phyloP scores from a whole-genome alignment of 2,797 vertebrate species.

The Borostomias antarcticus region DNA sequence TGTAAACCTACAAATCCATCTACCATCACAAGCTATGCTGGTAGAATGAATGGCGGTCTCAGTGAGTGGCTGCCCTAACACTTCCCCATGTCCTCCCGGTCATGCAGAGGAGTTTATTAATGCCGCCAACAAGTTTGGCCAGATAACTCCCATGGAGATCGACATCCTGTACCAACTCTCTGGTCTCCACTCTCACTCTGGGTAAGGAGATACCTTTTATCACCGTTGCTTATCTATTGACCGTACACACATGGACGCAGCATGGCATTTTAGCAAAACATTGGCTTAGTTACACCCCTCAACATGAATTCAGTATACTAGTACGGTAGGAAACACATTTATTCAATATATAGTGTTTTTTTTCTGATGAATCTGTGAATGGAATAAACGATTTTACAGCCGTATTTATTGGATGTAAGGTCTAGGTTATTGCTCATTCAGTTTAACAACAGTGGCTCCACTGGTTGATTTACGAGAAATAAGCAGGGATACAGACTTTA shows the following conservation, averaged over 20 bases:
- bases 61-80: constrained; percentile 5
- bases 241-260: background rate
- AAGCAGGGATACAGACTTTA: constrained; percentile 67
- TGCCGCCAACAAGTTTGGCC: constrained; percentile 90
- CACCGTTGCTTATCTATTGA: background rate
- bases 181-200: constrained; percentile 89
- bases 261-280: background rate
- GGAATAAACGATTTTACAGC: constrained; percentile 65
- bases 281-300: constrained; percentile 17
- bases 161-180: constrained; percentile 92
- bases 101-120: constrained; percentile 89
- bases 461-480: constrained; percentile 69
- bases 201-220: constrained; percentile 74
- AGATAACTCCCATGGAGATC: constrained; percentile 92
- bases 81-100: constrained; percentile 33
- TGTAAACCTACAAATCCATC: background rate
- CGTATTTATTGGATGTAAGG: constrained; percentile 73
- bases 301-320: constrained; percentile 21
- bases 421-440: constrained; percentile 66
- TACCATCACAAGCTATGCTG: background rate
- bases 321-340: constrained; percentile 34
- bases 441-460: constrained; percentile 74
- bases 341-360: constrained; percentile 33
- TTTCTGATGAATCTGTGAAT: constrained; percentile 52
- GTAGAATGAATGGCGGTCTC: background rate